These are phyloP conservation scores for Ia io DNA, from an alignment of 2,113 vertebrate genomes.

Conservation along the genomic window DNA sequence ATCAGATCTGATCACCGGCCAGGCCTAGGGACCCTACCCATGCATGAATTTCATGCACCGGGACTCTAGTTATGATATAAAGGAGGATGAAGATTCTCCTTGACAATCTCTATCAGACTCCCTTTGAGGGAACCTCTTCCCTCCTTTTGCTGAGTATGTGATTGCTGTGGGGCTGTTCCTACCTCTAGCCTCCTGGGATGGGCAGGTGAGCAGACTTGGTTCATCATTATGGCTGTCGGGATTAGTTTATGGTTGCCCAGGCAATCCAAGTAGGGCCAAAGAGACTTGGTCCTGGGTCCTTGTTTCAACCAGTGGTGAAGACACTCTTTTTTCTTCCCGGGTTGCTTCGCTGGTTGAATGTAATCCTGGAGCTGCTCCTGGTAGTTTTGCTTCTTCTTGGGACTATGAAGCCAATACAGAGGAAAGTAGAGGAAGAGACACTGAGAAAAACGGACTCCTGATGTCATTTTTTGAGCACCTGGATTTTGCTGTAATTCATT, in stretches of 20 bases:
- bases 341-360: background rate
- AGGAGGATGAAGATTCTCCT: background rate
- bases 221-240: background rate
- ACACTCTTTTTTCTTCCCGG: background rate
- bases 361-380: background rate
- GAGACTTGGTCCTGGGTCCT: background rate
- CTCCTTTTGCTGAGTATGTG: background rate
- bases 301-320: background rate
- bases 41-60: no score
- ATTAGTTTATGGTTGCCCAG: background rate
- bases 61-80: no score
- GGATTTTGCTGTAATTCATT: background rate
- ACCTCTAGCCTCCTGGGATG: background rate
- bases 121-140: background rate
- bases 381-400: background rate
- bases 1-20: no score
- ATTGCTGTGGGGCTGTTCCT: no score
- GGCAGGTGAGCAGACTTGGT: background rate
- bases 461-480: background rate
- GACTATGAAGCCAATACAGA: background rate
- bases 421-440: background rate
- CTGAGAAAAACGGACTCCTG: background rate
- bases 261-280: background rate
- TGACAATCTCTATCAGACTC: fast-evolving
- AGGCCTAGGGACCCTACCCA: no score